phyloP scores from a whole-genome alignment of 2,113 vertebrate species.

The Heloderma charlesbogerti region DNA sequence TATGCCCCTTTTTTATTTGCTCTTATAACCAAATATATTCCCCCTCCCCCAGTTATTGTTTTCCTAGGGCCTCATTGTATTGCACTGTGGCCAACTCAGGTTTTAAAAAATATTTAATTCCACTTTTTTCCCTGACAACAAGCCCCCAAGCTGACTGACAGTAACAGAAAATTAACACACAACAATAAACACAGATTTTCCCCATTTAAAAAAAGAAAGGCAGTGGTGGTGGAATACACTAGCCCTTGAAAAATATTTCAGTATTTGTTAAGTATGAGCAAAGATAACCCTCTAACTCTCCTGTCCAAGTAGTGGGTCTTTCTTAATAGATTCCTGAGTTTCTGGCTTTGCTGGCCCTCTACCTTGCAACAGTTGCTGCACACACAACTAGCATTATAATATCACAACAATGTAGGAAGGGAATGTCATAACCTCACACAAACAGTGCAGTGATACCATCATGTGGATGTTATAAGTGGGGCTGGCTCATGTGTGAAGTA shows the following conservation, averaged over 20 bases:
- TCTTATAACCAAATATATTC: neutral
- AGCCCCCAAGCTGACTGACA: neutral
- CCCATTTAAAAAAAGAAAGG: neutral
- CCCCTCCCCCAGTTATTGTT: neutral
- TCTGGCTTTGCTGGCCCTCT: neutral
- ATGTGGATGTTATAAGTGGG: neutral
- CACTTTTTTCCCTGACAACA: neutral
- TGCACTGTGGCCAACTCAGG: neutral
- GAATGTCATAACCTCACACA: neutral
- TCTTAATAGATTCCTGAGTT: neutral
- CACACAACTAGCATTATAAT: neutral
- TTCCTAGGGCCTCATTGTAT: neutral
- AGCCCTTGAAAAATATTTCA: neutral
- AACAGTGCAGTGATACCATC: neutral
- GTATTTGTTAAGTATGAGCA: neutral
- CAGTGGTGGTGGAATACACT: neutral
- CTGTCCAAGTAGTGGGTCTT: neutral
- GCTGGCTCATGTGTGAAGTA: neutral
- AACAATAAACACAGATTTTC: neutral
- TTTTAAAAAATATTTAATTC: neutral
- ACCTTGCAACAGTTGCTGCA: neutral
- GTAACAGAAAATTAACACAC: neutral
- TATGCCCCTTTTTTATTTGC: neutral
- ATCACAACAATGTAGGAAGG: neutral
- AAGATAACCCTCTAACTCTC: neutral